A percentile compares a stretch with the other conserved stretches of the same genome.
phyloP scores from a whole-genome alignment of 2,888 invertebrate genomes.

The Papilio demoleus region DNA sequence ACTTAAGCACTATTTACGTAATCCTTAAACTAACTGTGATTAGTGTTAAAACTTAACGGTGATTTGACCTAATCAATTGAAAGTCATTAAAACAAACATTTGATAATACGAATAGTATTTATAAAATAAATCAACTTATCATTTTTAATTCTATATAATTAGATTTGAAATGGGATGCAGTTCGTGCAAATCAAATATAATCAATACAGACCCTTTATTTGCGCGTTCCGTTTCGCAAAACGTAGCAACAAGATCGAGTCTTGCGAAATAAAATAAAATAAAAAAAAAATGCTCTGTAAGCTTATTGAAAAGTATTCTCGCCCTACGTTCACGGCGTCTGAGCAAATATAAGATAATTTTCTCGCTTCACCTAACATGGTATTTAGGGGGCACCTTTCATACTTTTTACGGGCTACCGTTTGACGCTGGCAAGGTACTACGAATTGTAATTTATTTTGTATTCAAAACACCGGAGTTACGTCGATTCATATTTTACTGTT shows the following conservation, averaged over 20 bases:
- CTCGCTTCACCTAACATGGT: conserved; percentile 81
- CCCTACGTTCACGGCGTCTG: conserved; percentile 82
- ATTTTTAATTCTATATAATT: conserved; percentile 40
- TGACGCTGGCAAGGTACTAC: conserved; percentile 63
- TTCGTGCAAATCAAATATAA: conserved; percentile 57
- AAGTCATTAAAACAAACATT: conserved; percentile 1
- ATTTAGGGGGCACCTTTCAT: conserved; percentile 83
- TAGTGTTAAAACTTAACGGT: no score
- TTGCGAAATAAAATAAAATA: conserved; percentile 59
- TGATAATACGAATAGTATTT: background rate
- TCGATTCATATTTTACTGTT: conserved; percentile 38
- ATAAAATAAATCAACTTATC: conserved; percentile 9
- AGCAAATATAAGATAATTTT: conserved; percentile 84
- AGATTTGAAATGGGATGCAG: conserved; percentile 38
- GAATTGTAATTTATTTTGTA: conserved; percentile 80
- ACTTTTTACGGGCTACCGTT: conserved; percentile 76
- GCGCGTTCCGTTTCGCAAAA: conserved; percentile 69
- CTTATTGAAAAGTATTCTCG: conserved; percentile 84
- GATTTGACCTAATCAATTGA: no score
- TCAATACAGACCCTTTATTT: conserved; percentile 76
- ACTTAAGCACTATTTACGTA: no score
- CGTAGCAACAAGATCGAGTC: conserved; percentile 72
- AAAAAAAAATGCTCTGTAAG: conserved; percentile 80
- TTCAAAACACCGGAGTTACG: conserved; percentile 62
- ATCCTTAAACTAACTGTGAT: no score